phyloP scores from a whole-genome alignment of 2,113 vertebrate species.

The Oreocharis arfaki region DNA sequence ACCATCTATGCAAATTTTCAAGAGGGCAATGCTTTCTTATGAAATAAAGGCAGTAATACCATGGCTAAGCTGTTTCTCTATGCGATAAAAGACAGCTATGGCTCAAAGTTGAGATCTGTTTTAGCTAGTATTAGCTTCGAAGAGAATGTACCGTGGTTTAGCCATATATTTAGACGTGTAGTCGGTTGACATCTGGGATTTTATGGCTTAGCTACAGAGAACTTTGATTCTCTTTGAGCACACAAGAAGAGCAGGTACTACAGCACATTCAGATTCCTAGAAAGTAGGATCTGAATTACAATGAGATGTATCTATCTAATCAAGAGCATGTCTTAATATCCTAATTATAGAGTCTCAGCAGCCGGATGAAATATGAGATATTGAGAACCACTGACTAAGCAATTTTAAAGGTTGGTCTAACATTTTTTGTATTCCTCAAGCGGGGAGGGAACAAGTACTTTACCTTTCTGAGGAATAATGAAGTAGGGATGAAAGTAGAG shows the following conservation, averaged over 20 bases:
- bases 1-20: neutral
- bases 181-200: neutral
- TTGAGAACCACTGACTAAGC: constrained; percentile 43
- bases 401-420: constrained; percentile 50
- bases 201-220: neutral
- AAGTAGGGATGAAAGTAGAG: neutral
- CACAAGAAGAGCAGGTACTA: neutral
- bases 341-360: neutral
- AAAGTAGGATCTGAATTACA: neutral
- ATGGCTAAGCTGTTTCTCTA: neutral
- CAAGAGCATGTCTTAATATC: neutral
- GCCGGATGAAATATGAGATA: neutral
- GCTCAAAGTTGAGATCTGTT: neutral
- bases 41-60: neutral
- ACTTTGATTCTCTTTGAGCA: neutral
- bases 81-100: accelerated
- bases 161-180: neutral
- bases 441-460: neutral
- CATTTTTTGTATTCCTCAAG: neutral
- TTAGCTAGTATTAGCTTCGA: neutral
- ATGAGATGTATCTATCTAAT: neutral
- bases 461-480: neutral
- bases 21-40: neutral
- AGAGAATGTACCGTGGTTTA: neutral
- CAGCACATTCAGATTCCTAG: neutral